Evolutionary conservation across 2,113 vertebrate genomes (phyloP), one percentile per base, ranked within the genome.

Genomic region (Leucopsar rothschildi): DNA sequence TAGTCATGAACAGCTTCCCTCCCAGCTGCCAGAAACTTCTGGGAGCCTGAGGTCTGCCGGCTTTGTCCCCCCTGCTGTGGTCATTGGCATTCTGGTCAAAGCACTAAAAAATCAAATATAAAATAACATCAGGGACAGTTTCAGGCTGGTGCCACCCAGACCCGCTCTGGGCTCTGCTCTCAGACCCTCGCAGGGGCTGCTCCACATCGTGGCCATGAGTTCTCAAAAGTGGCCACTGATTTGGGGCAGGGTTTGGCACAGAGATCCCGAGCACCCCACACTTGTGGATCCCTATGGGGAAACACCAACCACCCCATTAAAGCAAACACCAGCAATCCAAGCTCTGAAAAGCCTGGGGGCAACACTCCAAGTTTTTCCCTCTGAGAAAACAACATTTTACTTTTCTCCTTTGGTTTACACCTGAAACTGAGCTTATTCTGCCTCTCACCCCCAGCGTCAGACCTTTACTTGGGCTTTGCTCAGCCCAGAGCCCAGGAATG

Each of bases 181-280:
- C 93, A 91, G 89, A 71, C 61, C 75, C 49, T 23, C 94, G 2
- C 88, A 37, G 91, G 72, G 78, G 86, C 82, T 95, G 96, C 92
- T 92, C 72, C 6, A 20, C 39, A 15, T 61, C 76, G 76, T 0
- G 2, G 73, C 91, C 47, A 3, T 0, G 3, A 61, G 27, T 4
- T 49, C 64, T 35, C 71, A 19, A 2, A 76, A 61, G 66, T 10
- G 63, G 57, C 60, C 84, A 6, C 45, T 10, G 80, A 10, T 66
- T 1, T 14, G 13, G 53, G 75, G n/a, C 18, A 12, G 31, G 45
- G 47, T 15, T 50, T 53, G 82, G 78, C 20, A 29, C 35, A 31
- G 33, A 15, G 33, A 29, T 40, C 53, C 47, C 2, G 1, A 79
- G 19, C 47, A 11, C 37, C 35, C 17, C 40, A 24, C 0, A 0